Evolutionary conservation across 2,888 invertebrate genomes (phyloP).

Genomic region (Caenorhabditis virilis): DNA sequence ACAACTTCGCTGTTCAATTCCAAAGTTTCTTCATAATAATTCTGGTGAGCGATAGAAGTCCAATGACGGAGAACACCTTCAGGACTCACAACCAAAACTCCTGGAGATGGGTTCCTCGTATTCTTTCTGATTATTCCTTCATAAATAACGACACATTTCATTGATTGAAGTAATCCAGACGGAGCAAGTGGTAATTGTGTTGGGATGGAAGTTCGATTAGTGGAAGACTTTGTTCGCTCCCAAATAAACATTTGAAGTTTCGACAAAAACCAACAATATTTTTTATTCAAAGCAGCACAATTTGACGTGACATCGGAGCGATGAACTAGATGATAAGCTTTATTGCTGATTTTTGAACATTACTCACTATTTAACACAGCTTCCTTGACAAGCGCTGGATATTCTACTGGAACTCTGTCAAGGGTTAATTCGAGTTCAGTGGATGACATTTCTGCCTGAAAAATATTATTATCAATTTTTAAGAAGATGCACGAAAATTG

Average conservation of each 20-base stretch:
- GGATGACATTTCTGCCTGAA: slow-evolving; percentile 1
- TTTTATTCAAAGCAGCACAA: slow-evolving; percentile 35
- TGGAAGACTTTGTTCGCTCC: slow-evolving; percentile 13
- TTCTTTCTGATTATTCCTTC: slow-evolving; percentile 1
- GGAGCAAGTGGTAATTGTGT: slow-evolving; percentile 20
- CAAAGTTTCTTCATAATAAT: slow-evolving; percentile 16
- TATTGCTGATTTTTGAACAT: background rate
- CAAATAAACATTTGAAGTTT: slow-evolving; percentile 30
- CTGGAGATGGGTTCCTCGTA: slow-evolving; percentile 8
- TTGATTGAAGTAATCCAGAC: slow-evolving; percentile 26
- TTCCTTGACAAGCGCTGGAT: slow-evolving; percentile 40
- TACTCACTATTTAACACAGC: slow-evolving; percentile 4
- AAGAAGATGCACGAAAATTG: background rate
- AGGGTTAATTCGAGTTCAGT: slow-evolving; percentile 26
- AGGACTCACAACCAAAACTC: slow-evolving; percentile 23
- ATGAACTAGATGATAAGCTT: slow-evolving; percentile 24
- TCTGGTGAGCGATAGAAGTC: slow-evolving; percentile 16
- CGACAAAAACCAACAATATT: slow-evolving; percentile 31
- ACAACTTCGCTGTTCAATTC: slow-evolving; percentile 37
- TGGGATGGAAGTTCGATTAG: slow-evolving; percentile 15
- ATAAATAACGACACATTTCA: slow-evolving; percentile 32
- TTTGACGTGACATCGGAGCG: slow-evolving; percentile 13
- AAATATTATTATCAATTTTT: background rate
- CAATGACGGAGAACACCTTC: slow-evolving; percentile 40
- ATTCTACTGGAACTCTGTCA: slow-evolving; percentile 29